Evolutionary conservation across 30 jellyfish, hydroid and myxozoan species (phyloP).

Genomic region (Mastigias papua): DNA sequence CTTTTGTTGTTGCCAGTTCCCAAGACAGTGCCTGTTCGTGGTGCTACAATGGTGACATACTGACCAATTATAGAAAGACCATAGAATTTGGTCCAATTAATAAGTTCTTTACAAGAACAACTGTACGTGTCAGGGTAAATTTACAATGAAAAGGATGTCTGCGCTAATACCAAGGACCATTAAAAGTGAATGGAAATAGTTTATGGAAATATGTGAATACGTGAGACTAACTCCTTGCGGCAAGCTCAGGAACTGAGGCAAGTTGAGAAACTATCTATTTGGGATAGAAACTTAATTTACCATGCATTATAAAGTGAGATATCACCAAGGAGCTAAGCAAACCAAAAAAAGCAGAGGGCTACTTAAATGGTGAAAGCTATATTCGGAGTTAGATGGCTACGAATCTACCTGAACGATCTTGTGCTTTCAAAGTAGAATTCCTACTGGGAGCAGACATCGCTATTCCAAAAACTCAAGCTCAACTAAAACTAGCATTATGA

Average conservation of each 20-base stretch:
- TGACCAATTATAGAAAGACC: slow-evolving; percentile 48
- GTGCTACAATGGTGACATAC: slow-evolving; percentile 17
- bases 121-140: slow-evolving; percentile 12
- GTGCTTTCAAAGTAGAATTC: background rate
- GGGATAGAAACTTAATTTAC: too few relatives aligned
- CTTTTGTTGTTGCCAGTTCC: background rate
- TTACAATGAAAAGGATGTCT: slow-evolving; percentile 31
- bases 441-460: background rate
- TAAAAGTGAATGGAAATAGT: background rate
- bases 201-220: background rate
- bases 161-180: background rate
- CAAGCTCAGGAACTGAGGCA: too few relatives aligned
- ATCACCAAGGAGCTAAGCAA: too few relatives aligned
- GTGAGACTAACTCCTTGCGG: too few relatives aligned
- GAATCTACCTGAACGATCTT: background rate
- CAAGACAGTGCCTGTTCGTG: background rate
- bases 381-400: background rate
- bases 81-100: slow-evolving; percentile 37
- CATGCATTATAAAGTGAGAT: too few relatives aligned
- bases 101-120: slow-evolving; percentile 62
- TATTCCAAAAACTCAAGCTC: background rate
- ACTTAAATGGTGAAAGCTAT: background rate
- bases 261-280: too few relatives aligned
- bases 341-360: background rate
- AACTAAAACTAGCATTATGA: background rate